Percentiles rank a stretch among this genome's conserved stretches.
phyloP scores from a whole-genome alignment of 2,888 invertebrate species.

The Acanthoscelides obtectus region DNA sequence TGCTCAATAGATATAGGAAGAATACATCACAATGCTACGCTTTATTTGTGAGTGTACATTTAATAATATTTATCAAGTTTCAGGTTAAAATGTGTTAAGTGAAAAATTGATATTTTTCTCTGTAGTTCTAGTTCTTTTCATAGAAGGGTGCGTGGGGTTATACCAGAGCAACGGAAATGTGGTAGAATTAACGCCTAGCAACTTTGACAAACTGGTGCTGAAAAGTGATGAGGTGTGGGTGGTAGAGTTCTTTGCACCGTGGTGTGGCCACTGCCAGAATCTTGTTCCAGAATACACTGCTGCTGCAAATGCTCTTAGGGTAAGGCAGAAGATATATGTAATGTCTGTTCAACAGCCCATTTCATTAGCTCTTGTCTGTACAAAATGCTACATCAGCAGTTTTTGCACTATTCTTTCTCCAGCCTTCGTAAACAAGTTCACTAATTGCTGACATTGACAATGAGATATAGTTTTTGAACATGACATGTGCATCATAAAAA shows the following conservation, averaged over 20 bases:
- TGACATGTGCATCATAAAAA: no score
- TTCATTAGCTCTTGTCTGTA: no score
- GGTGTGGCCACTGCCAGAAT: constrained; percentile 91
- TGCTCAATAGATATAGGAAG: not conserved
- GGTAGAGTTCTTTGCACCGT: constrained; percentile 94
- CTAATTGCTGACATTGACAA: no score
- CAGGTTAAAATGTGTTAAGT: not conserved
- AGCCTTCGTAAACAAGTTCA: no score
- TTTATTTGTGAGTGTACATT: not conserved
- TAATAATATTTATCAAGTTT: not conserved
- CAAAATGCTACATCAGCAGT: no score
- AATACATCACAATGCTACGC: not conserved
- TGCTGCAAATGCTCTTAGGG: constrained; percentile 87
- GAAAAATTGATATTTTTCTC: constrained; percentile 9
- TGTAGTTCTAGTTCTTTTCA: constrained; percentile 32
- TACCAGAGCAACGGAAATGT: constrained; percentile 74
- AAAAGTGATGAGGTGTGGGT: constrained; percentile 88
- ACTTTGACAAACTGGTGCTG: constrained; percentile 80
- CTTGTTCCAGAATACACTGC: constrained; percentile 92
- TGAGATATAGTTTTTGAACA: no score
- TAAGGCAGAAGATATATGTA: constrained; percentile 37
- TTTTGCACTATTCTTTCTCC: no score
- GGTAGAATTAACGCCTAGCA: constrained; percentile 77
- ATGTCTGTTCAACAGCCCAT: no score
- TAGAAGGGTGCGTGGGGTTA: constrained; percentile 48